These are phyloP conservation scores for Andricus curvator DNA, from an alignment of 2,888 invertebrate genomes.

Conservation along the genomic window DNA sequence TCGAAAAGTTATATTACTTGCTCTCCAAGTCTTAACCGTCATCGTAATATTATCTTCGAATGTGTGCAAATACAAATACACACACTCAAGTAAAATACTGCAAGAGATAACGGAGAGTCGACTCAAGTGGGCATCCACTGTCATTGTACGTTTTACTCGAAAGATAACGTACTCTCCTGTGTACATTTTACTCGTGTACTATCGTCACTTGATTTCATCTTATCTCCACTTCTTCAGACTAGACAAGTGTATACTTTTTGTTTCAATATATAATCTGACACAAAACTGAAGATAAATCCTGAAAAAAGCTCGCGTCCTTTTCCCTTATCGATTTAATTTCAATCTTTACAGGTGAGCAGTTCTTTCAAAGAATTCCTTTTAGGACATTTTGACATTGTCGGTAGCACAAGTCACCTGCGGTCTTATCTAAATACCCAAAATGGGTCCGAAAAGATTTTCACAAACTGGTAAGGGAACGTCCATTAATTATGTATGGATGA, in stretches of 20 bases:
- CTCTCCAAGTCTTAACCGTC: not conserved
- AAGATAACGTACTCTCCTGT: constrained; percentile 18
- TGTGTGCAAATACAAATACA: constrained; percentile 27
- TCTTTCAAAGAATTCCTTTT: not conserved
- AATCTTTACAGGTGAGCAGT: not conserved
- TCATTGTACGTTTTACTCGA: constrained; percentile 24
- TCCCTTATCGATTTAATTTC: not conserved
- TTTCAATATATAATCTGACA: constrained; percentile 3
- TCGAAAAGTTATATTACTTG: not conserved
- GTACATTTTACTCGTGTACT: constrained; percentile 6
- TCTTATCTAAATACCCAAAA: not conserved
- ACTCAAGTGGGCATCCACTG: constrained; percentile 42
- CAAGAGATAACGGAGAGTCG: constrained; percentile 8
- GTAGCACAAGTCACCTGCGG: not conserved
- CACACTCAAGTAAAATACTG: constrained; percentile 22
- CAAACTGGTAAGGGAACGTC: too few relatives aligned
- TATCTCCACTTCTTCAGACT: not conserved
- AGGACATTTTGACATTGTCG: not conserved
- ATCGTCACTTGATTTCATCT: not conserved
- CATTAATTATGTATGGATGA: too few relatives aligned
- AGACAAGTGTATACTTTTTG: not conserved
- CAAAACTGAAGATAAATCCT: not conserved
- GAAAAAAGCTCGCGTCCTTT: not conserved
- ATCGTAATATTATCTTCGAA: not conserved
- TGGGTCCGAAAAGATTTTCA: not conserved